A percentile compares a stretch with the other conserved stretches of the same genome.
Evolutionary conservation across 2,797 vertebrate species (phyloP).

Genomic region (Takifugu ocellatus): DNA sequence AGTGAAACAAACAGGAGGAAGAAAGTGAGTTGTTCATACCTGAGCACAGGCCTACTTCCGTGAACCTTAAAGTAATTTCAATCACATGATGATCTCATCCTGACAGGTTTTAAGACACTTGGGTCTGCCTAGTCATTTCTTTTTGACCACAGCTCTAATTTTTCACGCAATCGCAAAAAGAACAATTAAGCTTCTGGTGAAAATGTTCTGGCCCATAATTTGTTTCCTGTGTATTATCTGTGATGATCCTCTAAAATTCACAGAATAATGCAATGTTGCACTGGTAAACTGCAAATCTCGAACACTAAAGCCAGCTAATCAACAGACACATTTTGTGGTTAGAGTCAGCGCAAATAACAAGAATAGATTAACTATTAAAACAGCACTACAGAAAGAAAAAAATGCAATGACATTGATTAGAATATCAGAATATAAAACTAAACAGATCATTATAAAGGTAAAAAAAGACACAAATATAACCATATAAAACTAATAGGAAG

Average conservation of each 20-base stretch:
- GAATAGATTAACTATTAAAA: too few relatives aligned
- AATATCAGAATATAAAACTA: too few relatives aligned
- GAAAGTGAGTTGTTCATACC: too few relatives aligned
- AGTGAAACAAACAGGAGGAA: background rate
- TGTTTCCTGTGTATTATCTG: background rate
- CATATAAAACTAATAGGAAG: background rate
- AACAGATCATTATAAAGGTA: too few relatives aligned
- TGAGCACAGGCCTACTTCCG: background rate
- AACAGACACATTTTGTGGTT: too few relatives aligned
- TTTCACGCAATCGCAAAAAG: background rate
- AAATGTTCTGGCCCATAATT: background rate
- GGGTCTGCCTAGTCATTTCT: background rate
- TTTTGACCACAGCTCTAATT: conserved; percentile 8
- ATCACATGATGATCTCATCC: conserved; percentile 34
- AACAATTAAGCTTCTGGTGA: background rate
- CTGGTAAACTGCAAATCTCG: background rate
- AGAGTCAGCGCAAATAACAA: too few relatives aligned
- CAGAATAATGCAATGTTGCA: background rate
- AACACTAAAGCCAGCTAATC: background rate
- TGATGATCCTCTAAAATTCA: background rate
- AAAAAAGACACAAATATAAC: background rate
- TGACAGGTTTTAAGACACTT: background rate
- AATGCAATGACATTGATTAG: too few relatives aligned
- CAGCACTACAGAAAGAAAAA: too few relatives aligned
- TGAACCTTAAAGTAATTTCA: conserved; percentile 1